Base-by-base conservation (phyloP, 2,888 invertebrate genomes). In the Synanthedon andrenaeformis region DNA sequence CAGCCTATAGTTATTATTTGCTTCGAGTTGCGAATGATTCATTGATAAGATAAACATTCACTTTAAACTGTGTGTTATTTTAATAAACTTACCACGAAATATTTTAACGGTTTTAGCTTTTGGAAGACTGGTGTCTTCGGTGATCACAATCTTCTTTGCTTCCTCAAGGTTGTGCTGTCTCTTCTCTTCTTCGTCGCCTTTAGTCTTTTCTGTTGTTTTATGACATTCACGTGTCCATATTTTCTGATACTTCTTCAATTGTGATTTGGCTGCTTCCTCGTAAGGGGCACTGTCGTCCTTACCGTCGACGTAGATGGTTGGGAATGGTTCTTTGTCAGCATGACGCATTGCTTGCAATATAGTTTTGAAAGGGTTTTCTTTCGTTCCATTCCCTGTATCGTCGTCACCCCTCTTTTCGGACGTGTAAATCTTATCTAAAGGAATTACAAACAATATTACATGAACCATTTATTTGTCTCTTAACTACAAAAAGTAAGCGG, bases 201-300 rank as follows among this genome's bases (percentile, higher is more conserved):
- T 92, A 0, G 90, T 89, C 67, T 93, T 94, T 12, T 94, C 95
- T 0, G 91, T 92, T 48, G 90, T 91, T 72, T 98, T 98, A 62
- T 93, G 85, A 51, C 89, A 89, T 69, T 98, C 97, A 59, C 95
- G 90, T 0, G 89, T 86, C 92, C 94, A 98, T 41, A 97, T 89
- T 76, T 99, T 98, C 56, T 94, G 93, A 5, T 95, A 89, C 79
- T 99, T 99, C 74, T 99, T 99, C 60, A 98, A 67, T 67, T 98
- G 98, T 0, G 98, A 93, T 73, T 98, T 98, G 0, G 98, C 93
- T 6, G 93, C 96, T 10, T 78, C 90, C 62, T 97, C 96, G 77
- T 91, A 99, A 0, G 70, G 64, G 42, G 86, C 80, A 0, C 85
- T 89, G 42, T 92, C 92, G 54, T 93, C 92, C 77, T 94, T 95